phyloP scores from a whole-genome alignment of 2,113 vertebrate species.

The Petroica traversi region DNA sequence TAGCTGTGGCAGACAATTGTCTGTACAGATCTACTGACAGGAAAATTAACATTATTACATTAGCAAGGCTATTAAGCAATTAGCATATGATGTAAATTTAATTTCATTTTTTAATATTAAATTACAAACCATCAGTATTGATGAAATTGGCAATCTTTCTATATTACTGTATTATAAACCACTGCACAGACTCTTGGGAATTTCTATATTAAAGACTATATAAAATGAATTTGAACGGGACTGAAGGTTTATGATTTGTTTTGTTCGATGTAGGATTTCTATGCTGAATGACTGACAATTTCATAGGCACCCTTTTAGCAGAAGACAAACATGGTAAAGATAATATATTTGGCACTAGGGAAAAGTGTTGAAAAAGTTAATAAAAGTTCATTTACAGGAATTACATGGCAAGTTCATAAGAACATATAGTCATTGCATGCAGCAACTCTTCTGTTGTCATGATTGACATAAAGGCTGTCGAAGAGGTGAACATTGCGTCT shows the following conservation, averaged over 20 bases:
- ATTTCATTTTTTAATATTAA: neutral
- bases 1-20: neutral
- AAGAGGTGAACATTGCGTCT: neutral
- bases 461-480: neutral
- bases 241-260: neutral
- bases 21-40: neutral
- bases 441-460: neutral
- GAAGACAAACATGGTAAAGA: neutral
- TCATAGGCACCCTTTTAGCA: neutral
- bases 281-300: neutral
- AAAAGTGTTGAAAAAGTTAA: neutral
- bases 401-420: neutral
- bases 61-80: neutral
- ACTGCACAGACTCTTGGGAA: no score
- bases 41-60: neutral
- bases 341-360: no score
- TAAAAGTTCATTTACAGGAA: neutral
- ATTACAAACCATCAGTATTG: neutral
- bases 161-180: neutral
- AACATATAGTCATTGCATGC: neutral
- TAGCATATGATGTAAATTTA: neutral
- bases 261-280: neutral
- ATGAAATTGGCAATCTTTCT: neutral
- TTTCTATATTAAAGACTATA: neutral
- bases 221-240: neutral